phyloP scores from a whole-genome alignment of 2,888 invertebrate genomes.

The Cyaniris semiargus region DNA sequence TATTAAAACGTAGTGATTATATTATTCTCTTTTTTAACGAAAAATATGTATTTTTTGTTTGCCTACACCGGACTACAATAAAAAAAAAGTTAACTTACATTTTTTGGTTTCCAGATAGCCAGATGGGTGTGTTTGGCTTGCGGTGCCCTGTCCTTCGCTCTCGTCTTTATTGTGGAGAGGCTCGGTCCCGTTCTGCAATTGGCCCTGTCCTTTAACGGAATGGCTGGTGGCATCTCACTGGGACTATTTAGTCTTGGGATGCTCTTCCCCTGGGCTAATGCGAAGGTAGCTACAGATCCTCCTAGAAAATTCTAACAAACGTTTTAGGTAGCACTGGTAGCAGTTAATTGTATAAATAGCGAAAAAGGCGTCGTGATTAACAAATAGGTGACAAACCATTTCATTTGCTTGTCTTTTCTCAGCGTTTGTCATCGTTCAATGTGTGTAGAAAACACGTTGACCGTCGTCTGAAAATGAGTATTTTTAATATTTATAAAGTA shows the following conservation, averaged over 20 bases:
- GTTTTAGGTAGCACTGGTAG: background rate
- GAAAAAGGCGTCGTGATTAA: background rate
- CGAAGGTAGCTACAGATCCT: constrained; percentile 78
- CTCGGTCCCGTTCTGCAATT: constrained; percentile 94
- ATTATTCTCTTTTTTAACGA: too few relatives aligned
- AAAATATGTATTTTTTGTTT: too few relatives aligned
- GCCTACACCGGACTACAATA: background rate
- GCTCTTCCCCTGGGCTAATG: constrained; percentile 92
- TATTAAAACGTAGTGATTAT: too few relatives aligned
- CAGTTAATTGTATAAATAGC: background rate
- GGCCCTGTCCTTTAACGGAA: constrained; percentile 92
- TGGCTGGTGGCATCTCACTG: constrained; percentile 92
- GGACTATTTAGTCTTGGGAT: constrained; percentile 94
- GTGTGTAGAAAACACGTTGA: background rate
- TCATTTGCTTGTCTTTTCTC: background rate
- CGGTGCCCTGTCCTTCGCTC: constrained; percentile 87
- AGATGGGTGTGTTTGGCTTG: constrained; percentile 84
- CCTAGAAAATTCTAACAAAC: background rate
- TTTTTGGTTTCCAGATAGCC: constrained; percentile 59
- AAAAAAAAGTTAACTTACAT: background rate
- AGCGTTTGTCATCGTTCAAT: background rate
- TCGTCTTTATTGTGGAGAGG: constrained; percentile 92
- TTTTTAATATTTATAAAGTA: too few relatives aligned
- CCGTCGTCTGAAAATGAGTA: background rate
- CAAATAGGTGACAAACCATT: background rate